phyloP scores from a whole-genome alignment of 2,888 invertebrate genomes.

The Zaprionus obscuricornis region DNA sequence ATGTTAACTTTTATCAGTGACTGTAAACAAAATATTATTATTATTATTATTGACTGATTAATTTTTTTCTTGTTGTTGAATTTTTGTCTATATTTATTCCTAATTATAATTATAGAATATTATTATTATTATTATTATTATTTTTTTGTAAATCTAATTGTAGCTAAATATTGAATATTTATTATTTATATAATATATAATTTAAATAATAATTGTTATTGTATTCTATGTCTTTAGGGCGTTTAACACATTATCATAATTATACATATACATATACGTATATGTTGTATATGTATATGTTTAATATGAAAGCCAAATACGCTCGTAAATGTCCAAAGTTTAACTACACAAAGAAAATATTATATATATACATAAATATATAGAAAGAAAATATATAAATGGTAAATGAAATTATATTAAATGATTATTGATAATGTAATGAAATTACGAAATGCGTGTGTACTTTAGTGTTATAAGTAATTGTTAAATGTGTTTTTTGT shows the following conservation, averaged over 20 bases:
- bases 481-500: slow-evolving; percentile 46
- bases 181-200: too few species aligned
- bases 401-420: slow-evolving; percentile 1
- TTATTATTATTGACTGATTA: slow-evolving; percentile 52
- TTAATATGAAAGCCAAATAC: slow-evolving; percentile 47
- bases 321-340: slow-evolving; percentile 63
- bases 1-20: slow-evolving; percentile 19
- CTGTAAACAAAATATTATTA: slow-evolving; percentile 6
- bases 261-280: slow-evolving; percentile 3
- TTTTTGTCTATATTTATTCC: not conserved
- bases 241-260: too few species aligned
- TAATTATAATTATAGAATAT: slow-evolving; percentile 3
- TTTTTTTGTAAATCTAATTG: slow-evolving; percentile 14
- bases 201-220: too few species aligned
- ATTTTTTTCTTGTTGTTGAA: slow-evolving; percentile 18
- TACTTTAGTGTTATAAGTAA: slow-evolving; percentile 20
- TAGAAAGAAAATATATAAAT: slow-evolving; percentile 34
- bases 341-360: slow-evolving; percentile 14
- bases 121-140: slow-evolving; percentile 11
- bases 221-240: too few species aligned
- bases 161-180: too few species aligned
- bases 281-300: slow-evolving; percentile 16
- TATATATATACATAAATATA: slow-evolving; percentile 15
- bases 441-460: slow-evolving; percentile 34
- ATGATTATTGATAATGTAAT: slow-evolving; percentile 29